A percentile compares a stretch with the other conserved stretches of the same genome.
Conservation (phyloP, 2,888 invertebrate species). For the Drosophila pseudotalamancana region DNA sequence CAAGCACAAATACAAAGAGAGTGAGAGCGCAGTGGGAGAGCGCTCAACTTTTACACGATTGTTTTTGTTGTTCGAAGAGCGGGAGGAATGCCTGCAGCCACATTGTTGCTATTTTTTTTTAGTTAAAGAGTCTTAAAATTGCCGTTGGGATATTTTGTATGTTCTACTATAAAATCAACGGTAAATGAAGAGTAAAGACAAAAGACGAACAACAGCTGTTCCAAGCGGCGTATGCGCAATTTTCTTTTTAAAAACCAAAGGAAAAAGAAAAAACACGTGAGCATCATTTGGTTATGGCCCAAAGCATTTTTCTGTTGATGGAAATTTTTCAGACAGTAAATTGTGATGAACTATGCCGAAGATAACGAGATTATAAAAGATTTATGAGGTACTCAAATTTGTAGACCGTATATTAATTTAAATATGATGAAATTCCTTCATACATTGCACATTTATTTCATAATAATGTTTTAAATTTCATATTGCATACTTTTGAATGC, state of each 20-base stretch:
- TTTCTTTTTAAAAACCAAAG: background rate
- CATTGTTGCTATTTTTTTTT: background rate
- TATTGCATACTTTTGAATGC: background rate
- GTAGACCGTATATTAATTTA: background rate
- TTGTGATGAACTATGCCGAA: too few relatives aligned
- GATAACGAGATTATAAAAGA: background rate
- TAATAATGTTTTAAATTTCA: background rate
- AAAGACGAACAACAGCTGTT: constrained; percentile 34
- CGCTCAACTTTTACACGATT: background rate
- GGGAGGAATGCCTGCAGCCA: background rate
- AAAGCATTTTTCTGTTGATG: background rate
- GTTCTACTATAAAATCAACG: background rate
- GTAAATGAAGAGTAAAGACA: constrained; percentile 10
- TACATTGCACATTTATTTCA: background rate
- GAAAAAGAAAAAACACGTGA: constrained; percentile 9
- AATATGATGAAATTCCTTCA: background rate
- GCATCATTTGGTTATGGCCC: background rate
- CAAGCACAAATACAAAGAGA: constrained; percentile 5
- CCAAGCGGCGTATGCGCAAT: constrained; percentile 34
- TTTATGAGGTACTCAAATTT: background rate
- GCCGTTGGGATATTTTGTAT: background rate
- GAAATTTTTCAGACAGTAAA: constrained; percentile 3
- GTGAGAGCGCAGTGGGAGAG: background rate
- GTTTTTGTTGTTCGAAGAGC: constrained; percentile 7
- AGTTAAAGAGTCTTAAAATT: background rate